Evolutionary conservation across 23 tunicate species (phyloP).

Genomic region (Trididemnum clinides): DNA sequence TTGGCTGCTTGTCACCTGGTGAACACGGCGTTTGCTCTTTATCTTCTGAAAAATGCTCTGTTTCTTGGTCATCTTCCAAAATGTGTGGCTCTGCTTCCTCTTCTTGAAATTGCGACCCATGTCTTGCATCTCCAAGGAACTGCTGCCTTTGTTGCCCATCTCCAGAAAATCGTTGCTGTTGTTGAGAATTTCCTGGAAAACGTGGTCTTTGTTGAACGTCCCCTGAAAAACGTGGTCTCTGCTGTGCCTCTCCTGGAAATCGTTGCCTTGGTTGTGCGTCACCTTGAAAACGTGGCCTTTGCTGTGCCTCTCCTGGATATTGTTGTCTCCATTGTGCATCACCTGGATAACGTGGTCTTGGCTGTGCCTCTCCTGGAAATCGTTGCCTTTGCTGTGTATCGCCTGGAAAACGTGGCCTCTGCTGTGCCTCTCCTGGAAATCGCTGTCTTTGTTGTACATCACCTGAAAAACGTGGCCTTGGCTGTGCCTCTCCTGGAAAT

Average conservation of each 20-base stretch:
- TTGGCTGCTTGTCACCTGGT: background rate
- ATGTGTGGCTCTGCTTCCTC: too few relatives aligned
- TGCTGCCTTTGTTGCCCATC: background rate
- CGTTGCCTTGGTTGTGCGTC: background rate
- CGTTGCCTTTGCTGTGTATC: background rate
- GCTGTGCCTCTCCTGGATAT: background rate
- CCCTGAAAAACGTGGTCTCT: background rate
- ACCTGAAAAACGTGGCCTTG: conserved; percentile 7
- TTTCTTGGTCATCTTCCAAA: too few relatives aligned
- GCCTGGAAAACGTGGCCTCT: background rate
- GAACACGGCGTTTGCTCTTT: too few relatives aligned
- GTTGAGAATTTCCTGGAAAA: conserved; percentile 3
- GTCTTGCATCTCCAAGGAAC: background rate
- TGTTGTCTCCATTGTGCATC: background rate
- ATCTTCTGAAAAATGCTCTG: too few relatives aligned
- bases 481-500: conserved; percentile 12
- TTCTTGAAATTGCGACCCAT: background rate
- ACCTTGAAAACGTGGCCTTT: background rate
- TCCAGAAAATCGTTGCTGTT: background rate
- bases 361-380: background rate
- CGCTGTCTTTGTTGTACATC: background rate
- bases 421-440: background rate
- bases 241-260: background rate
- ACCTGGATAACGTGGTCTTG: background rate
- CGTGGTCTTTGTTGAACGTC: conserved; percentile 1